Conservation (phyloP, 2,113 vertebrate species). For the Cyanistes caeruleus region DNA sequence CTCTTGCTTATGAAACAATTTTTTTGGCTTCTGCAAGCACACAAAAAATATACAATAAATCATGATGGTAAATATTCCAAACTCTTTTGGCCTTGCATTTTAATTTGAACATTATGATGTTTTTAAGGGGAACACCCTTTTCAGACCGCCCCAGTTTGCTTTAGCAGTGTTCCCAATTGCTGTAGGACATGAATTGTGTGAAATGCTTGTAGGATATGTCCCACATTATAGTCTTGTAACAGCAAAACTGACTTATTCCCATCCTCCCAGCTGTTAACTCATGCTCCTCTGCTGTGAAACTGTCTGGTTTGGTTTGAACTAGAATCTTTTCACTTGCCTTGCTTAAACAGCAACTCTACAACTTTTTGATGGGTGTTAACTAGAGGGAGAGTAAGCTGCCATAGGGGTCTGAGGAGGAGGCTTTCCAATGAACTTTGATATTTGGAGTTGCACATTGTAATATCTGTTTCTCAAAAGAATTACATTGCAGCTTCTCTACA, state of each 20-base stretch:
- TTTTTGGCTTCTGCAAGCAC: background rate
- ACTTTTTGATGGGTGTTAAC: background rate
- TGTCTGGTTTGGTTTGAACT: background rate
- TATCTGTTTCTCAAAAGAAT: conserved; percentile 8
- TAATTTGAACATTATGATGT: background rate
- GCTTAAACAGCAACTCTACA: background rate
- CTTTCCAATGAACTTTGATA: background rate
- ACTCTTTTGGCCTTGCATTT: background rate
- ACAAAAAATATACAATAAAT: background rate
- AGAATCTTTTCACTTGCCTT: background rate
- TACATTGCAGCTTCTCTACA: background rate
- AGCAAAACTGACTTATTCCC: background rate
- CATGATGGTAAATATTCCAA: background rate
- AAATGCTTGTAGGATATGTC: background rate
- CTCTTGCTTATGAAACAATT: background rate
- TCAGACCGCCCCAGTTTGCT: background rate
- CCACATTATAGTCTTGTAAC: background rate
- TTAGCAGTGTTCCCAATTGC: background rate
- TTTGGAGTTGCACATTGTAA: background rate
- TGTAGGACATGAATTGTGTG: background rate
- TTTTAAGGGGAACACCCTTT: conserved; percentile 16
- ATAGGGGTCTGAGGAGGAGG: background rate
- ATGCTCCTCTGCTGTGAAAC: background rate
- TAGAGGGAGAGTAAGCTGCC: background rate
- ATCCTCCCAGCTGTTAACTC: background rate